Conservation (phyloP, 64 coral and sea anemone genomes). For the Cladopsammia gracilis region DNA sequence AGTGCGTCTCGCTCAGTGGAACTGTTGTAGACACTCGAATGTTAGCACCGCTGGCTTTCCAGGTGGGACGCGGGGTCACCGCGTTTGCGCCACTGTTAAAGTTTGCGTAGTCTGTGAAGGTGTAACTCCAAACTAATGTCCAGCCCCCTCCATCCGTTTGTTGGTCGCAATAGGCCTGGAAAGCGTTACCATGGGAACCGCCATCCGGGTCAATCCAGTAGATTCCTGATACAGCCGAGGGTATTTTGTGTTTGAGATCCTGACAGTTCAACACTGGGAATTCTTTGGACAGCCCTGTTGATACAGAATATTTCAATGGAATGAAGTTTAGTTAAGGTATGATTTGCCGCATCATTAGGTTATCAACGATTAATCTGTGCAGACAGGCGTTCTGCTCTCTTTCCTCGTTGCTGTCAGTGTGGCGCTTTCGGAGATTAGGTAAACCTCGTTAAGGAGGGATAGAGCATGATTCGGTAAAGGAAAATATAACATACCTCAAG, state of each 20-base stretch:
- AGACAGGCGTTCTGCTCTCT: no score
- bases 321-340: no score
- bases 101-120: constrained; percentile 66
- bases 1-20: constrained; percentile 32
- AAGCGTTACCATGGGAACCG: not conserved
- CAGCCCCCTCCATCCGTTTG: constrained; percentile 67
- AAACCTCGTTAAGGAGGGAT: no score
- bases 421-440: no score
- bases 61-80: constrained; percentile 13
- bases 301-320: no score
- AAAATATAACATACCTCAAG: no score
- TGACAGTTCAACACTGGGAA: constrained; percentile 17
- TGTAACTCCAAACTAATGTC: constrained; percentile 85
- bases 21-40: not conserved
- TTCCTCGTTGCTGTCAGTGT: no score
- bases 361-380: no score
- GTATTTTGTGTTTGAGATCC: not conserved
- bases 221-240: constrained; percentile 30
- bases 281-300: not conserved
- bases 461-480: no score
- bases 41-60: not conserved
- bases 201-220: constrained; percentile 64
- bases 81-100: constrained; percentile 38
- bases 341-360: no score
- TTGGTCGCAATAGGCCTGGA: constrained; percentile 78